Conservation (phyloP, 2,113 vertebrate species). For the Tricholaema leucomelas region DNA sequence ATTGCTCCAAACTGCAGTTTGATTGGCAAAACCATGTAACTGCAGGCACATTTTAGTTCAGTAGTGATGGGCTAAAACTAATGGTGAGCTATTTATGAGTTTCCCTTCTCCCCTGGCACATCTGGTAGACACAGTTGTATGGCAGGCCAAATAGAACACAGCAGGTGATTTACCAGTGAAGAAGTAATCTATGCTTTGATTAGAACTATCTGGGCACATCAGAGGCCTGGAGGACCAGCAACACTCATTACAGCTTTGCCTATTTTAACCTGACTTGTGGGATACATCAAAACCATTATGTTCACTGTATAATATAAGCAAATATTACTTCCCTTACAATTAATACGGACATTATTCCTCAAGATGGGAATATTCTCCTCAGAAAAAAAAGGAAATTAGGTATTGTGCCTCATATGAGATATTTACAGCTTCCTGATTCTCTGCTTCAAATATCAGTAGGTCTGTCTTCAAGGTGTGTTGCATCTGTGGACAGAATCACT, state of each 20-base stretch:
- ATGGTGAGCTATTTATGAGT: too few species aligned
- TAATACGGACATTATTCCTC: fast-evolving
- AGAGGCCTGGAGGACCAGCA: background rate
- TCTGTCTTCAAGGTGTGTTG: background rate
- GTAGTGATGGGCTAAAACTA: background rate
- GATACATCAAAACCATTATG: fast-evolving
- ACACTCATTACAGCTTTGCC: background rate
- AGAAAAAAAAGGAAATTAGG: too few species aligned
- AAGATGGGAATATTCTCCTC: background rate
- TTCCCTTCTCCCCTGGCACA: background rate
- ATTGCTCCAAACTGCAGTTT: background rate
- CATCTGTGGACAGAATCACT: background rate
- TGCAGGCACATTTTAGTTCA: background rate
- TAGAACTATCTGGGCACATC: background rate
- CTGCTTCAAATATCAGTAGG: background rate
- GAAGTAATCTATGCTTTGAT: background rate
- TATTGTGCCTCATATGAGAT: background rate
- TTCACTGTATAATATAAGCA: background rate
- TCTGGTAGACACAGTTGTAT: background rate
- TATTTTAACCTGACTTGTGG: background rate
- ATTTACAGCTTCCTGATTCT: background rate
- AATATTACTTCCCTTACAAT: background rate
- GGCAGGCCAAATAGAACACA: background rate
- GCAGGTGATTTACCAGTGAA: fast-evolving
- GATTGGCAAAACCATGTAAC: background rate